Base-by-base conservation (phyloP, 1,140 invertebrate species). In the Neodiprion lecontei region DNA sequence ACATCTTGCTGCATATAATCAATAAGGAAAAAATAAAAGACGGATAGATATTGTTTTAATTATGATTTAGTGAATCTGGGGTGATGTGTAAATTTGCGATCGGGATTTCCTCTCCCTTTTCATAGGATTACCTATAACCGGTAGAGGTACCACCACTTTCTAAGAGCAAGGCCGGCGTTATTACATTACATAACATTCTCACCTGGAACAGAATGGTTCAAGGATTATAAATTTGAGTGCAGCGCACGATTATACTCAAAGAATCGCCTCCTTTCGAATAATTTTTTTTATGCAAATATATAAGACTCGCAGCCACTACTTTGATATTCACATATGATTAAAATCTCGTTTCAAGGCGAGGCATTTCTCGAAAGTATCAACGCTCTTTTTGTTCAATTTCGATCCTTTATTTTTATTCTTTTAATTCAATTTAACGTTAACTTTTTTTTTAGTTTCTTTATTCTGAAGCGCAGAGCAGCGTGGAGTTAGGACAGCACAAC, bases 81-180 rank as follows among this genome's bases (percentile, higher is more conserved):
- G n/a, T 61, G n/a, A 61, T 9, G 53, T 7, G 53, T 17, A 14
- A 17, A 61, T 9, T 61, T 61, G 28, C 5, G n/a, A 61, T 61
- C 53, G 9, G 53, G 9, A 61, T 61, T 61, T 14, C 53, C 4
- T 61, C 53, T 61, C 53, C 53, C 5, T 40, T 40, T 40, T 40
- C 53, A 61, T 17, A 17, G 53, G 53, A 14, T 61, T 61, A 8
- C 28, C 28, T 40, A 40, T 40, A 40, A 40, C 28, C 28, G 28
- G 28, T 40, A 40, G 28, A 40, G 28, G 5, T 40, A 40, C 28
- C 2, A 40, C 28, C 28, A 61, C 53, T 61, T 61, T 61, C 53
- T 61, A 61, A 61, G 53, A 61, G 53, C 53, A 61, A 61, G 53
- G 53, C 53, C 53, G 9, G n/a, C 53, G 53, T 61, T 40, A 61